phyloP scores from a whole-genome alignment of 2,888 invertebrate species.

The Maniola hyperantus region DNA sequence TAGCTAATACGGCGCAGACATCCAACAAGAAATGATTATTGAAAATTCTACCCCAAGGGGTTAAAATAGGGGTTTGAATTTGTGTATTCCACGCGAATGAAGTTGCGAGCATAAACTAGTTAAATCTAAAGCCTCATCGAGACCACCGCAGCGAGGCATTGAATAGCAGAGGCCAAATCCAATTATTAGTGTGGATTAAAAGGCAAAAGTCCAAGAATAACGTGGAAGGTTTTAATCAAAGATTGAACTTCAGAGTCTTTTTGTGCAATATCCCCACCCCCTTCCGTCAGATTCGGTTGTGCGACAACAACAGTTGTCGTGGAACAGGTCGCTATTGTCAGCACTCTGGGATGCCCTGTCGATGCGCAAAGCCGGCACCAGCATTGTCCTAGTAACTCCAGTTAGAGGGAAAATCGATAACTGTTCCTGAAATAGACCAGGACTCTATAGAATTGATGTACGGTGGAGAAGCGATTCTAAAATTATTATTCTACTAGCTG shows the following conservation, averaged over 20 bases:
- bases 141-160: too few relatives aligned
- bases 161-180: not conserved
- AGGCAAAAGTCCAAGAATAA: conserved; percentile 7
- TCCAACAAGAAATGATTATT: too few relatives aligned
- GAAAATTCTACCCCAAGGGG: too few relatives aligned
- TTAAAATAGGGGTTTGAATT: too few relatives aligned
- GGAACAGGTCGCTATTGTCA: conserved; percentile 18
- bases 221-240: conserved; percentile 23
- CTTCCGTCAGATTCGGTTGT: not conserved
- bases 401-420: conserved; percentile 14
- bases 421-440: conserved; percentile 10
- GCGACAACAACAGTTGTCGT: conserved; percentile 13
- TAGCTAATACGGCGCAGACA: too few relatives aligned
- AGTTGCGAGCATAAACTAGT: too few relatives aligned
- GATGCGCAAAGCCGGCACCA: not conserved
- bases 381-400: not conserved
- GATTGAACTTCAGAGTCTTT: conserved; percentile 3
- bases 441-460: not conserved
- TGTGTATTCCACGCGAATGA: too few relatives aligned
- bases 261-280: not conserved
- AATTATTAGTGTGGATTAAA: not conserved
- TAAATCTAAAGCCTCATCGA: too few relatives aligned
- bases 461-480: not conserved
- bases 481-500: not conserved
- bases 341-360: conserved; percentile 9